Evolutionary conservation across 2,888 invertebrate species (phyloP), one percentile per base, ranked within the genome.

Genomic region (Ormia ochracea): DNA sequence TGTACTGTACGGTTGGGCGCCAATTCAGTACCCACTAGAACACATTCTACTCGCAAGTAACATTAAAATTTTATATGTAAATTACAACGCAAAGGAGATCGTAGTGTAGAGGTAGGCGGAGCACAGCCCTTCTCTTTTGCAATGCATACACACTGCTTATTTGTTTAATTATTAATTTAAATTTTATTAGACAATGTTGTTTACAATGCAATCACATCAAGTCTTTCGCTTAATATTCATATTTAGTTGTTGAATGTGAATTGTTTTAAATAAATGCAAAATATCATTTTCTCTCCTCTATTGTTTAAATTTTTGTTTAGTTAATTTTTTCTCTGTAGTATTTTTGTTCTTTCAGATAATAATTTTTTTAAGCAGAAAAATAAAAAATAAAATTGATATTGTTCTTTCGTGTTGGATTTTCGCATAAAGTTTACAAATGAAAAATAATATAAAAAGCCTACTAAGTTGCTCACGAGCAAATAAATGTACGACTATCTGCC

Each of bases 341-440:
- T 48, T 48, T 38, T 28, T 54, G 19, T 21, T 41, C 36, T 73
- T 33, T 19, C 12, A 50, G 14, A 38, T 70, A 41, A 38, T 33
- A 31, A n/a, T 38, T 52, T 31, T 41, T 36, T 10, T 36, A 36
- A 36, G n/a, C n/a, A 36, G 14, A 50, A 50, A 23, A 4, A 41
- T 19, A 50, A 26, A 19, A n/a, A 31, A 26, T 17, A 50, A 50
- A 4, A 36, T 14, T 17, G 1, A 7, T 56, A 43, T 43, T 45
- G 14, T 48, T 58, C 50, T 72, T 23, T 72, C 31, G 23, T 36
- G 36, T 45, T 61, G n/a, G 36, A 26, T 59, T 70, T 38, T 33
- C 33, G 6, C 41, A 41, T 26, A 45, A 73, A 61, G 43, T 36
- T 33, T 45, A n/a, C 31, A 7, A 38, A 36, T 31, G 12, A 58